phyloP scores from a whole-genome alignment of 2,113 vertebrate species.

The Indri indri region DNA sequence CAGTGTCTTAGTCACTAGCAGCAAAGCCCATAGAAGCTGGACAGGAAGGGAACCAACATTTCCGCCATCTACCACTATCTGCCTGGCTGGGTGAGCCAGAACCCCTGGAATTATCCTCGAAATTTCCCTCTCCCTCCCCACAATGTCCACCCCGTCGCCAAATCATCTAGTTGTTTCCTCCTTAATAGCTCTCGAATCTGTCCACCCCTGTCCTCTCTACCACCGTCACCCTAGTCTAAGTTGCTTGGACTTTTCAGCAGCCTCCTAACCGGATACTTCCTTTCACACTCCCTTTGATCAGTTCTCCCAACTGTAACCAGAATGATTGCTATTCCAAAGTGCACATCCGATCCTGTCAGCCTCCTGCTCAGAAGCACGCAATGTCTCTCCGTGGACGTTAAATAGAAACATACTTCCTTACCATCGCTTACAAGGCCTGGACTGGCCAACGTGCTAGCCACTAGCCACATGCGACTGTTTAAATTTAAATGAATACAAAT shows the following conservation, averaged over 20 bases:
- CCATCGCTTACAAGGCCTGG: neutral
- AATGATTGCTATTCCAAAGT: neutral
- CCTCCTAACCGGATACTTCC: neutral
- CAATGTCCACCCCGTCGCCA: neutral
- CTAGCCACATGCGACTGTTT: neutral
- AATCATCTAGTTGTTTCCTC: neutral
- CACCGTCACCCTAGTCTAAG: neutral
- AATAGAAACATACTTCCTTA: neutral
- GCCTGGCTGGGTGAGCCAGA: neutral
- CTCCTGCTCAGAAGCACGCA: neutral
- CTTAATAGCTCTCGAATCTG: neutral
- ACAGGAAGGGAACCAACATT: neutral
- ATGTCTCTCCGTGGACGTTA: neutral
- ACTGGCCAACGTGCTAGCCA: neutral
- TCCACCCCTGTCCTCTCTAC: neutral
- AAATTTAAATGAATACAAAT: neutral
- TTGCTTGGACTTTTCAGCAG: neutral
- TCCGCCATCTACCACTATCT: accelerated
- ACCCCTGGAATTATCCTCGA: neutral
- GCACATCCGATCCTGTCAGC: neutral
- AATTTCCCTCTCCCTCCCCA: neutral
- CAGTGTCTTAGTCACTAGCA: neutral
- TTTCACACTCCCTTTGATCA: neutral
- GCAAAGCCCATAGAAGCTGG: neutral
- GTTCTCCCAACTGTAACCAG: neutral